phyloP scores from a whole-genome alignment of 2,113 vertebrate genomes.

The Seriola dumerili region DNA sequence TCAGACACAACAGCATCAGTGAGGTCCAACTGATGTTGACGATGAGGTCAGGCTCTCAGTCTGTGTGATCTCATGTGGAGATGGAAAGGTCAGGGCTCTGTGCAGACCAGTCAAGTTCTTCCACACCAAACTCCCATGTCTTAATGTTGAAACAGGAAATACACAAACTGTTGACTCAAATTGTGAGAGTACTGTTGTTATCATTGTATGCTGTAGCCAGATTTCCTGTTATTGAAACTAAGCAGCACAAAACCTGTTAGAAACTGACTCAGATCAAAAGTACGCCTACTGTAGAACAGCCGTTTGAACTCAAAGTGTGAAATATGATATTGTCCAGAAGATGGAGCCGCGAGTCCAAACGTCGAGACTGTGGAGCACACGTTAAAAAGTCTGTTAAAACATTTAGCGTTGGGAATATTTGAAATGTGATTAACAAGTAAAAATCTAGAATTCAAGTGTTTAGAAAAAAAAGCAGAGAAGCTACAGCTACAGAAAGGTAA shows the following conservation, averaged over 20 bases:
- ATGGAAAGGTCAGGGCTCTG: not conserved
- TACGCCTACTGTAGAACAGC: not conserved
- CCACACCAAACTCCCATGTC: no score
- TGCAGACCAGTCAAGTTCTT: no score
- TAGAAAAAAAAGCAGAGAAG: not conserved
- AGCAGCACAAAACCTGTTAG: no score
- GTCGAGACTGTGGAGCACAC: not conserved
- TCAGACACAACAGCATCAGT: no score
- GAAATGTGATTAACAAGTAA: not conserved
- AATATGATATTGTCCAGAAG: slow-evolving; percentile 34
- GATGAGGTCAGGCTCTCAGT: no score
- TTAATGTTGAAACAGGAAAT: not conserved
- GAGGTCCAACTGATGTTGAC: no score
- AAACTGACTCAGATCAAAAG: not conserved
- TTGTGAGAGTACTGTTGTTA: no score
- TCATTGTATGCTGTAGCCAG: no score
- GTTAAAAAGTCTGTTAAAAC: not conserved
- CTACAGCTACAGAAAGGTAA: not conserved
- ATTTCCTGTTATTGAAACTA: no score
- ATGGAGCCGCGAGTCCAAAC: slow-evolving; percentile 20
- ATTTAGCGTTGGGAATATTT: not conserved
- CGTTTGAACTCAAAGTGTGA: not conserved
- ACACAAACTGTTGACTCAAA: no score
- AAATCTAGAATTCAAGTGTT: not conserved
- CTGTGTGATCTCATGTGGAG: not conserved